Evolutionary conservation across 2,888 invertebrate species (phyloP).

Genomic region (Leptarthrus brevirostris): DNA sequence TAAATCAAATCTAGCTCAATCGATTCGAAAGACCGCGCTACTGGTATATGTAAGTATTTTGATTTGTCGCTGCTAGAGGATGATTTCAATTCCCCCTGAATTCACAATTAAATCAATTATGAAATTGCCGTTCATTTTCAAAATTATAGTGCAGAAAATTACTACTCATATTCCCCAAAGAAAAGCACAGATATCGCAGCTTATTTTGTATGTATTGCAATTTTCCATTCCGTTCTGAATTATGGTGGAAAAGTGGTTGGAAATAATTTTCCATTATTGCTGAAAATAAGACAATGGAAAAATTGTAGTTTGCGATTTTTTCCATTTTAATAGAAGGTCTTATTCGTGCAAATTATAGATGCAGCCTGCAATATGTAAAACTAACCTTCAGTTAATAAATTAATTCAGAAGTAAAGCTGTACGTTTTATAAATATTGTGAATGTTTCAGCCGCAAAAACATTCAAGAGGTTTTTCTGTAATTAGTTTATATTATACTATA

Average conservation of each 20-base stretch:
- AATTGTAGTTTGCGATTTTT: too few species aligned
- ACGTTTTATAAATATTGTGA: too few species aligned
- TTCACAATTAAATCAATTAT: slow-evolving; percentile 15
- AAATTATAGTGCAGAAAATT: slow-evolving; percentile 19
- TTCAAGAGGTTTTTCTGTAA: too few species aligned
- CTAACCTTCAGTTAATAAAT: too few species aligned
- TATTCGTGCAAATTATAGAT: too few species aligned
- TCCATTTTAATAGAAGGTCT: too few species aligned
- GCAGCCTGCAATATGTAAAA: too few species aligned
- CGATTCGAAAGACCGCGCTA: too few species aligned
- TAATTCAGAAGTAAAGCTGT: too few species aligned
- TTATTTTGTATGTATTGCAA: neutral
- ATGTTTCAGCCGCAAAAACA: too few species aligned
- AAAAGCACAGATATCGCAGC: neutral
- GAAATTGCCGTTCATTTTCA: slow-evolving; percentile 8
- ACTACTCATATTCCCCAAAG: neutral
- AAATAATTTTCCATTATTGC: neutral
- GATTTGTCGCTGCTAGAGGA: neutral
- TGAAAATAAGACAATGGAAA: neutral
- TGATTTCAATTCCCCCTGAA: slow-evolving; percentile 10
- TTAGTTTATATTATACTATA: too few species aligned
- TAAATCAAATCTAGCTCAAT: too few species aligned
- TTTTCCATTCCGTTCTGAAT: neutral
- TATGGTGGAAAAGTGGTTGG: neutral
- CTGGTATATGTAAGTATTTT: neutral